These are phyloP conservation scores for Drosophila birchii DNA, from an alignment of 2,888 invertebrate genomes.

Conservation along the genomic window DNA sequence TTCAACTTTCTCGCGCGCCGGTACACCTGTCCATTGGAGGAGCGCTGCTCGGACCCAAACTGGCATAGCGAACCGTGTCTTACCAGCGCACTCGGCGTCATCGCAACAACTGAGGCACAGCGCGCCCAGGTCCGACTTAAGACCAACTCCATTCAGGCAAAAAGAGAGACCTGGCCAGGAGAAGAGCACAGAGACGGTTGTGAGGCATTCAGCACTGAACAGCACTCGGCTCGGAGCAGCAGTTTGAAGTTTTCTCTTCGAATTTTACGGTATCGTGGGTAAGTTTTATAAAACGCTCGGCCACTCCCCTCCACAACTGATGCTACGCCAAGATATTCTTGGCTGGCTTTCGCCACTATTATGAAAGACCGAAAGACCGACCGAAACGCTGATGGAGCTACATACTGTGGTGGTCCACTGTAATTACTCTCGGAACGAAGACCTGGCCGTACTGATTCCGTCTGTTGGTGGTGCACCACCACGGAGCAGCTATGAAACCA, in stretches of 20 bases:
- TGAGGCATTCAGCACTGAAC: slow-evolving; percentile 1
- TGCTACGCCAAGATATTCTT: slow-evolving; percentile 34
- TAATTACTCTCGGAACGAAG: slow-evolving; percentile 25
- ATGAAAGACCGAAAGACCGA: slow-evolving; percentile 27
- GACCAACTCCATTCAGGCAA: slow-evolving; percentile 45
- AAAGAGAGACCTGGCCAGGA: slow-evolving; percentile 9
- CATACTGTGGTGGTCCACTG: slow-evolving; percentile 19
- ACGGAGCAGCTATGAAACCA: slow-evolving; percentile 28
- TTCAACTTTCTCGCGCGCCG: slow-evolving; percentile 44
- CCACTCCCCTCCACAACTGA: slow-evolving; percentile 35
- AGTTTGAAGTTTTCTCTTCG: slow-evolving; percentile 26
- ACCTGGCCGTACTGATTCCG: slow-evolving; percentile 2
- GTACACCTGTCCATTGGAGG: slow-evolving; percentile 57
- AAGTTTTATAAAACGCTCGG: slow-evolving; percentile 27
- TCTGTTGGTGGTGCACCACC: slow-evolving; percentile 15
- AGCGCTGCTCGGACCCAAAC: not conserved
- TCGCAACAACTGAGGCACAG: slow-evolving; percentile 44
- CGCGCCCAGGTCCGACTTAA: slow-evolving; percentile 28
- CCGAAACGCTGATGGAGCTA: not conserved
- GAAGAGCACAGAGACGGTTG: slow-evolving; percentile 19
- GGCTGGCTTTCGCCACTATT: slow-evolving; percentile 41
- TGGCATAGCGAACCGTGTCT: slow-evolving; percentile 12
- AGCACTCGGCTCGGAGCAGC: too few species aligned
- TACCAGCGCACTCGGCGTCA: slow-evolving; percentile 68
- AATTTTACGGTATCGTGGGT: slow-evolving; percentile 48